Percentiles rank a stretch among this genome's conserved stretches.
phyloP scores from a whole-genome alignment of 1,140 invertebrate species.

The Tribolium madens region DNA sequence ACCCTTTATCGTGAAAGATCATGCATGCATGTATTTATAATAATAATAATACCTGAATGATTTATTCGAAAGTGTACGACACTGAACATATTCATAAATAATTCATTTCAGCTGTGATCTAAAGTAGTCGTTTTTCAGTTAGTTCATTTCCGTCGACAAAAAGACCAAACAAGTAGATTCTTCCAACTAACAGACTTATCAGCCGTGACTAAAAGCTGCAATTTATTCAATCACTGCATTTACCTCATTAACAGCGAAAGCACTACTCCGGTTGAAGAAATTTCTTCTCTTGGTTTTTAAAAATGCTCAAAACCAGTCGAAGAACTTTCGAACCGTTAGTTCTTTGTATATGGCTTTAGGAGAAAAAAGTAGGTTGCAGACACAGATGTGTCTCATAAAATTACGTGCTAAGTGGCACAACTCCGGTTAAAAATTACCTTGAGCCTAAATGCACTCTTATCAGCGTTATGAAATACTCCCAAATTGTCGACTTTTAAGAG shows the following conservation, averaged over 20 bases:
- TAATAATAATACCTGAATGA: neutral
- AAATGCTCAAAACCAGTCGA: constrained; percentile 3
- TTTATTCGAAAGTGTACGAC: neutral
- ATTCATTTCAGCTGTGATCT: neutral
- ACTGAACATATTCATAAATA: neutral
- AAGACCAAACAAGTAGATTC: neutral
- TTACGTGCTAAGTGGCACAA: neutral
- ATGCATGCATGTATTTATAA: neutral
- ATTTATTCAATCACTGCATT: neutral
- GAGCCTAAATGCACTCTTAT: no score
- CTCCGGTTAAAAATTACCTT: neutral
- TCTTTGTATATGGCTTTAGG: neutral
- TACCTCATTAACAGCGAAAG: neutral
- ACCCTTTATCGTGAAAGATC: neutral
- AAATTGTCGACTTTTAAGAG: no score
- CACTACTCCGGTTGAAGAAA: neutral
- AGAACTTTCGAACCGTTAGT: constrained; percentile 32
- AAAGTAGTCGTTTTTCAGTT: neutral
- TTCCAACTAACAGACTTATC: neutral
- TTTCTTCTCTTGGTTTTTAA: neutral
- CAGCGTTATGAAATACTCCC: no score
- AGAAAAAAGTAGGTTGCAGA: constrained; percentile 22
- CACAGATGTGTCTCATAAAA: neutral
- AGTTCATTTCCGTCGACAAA: neutral
- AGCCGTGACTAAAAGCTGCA: neutral